Base-by-base conservation (phyloP, 2,113 vertebrate species). In the Chlorodrepanis virens region DNA sequence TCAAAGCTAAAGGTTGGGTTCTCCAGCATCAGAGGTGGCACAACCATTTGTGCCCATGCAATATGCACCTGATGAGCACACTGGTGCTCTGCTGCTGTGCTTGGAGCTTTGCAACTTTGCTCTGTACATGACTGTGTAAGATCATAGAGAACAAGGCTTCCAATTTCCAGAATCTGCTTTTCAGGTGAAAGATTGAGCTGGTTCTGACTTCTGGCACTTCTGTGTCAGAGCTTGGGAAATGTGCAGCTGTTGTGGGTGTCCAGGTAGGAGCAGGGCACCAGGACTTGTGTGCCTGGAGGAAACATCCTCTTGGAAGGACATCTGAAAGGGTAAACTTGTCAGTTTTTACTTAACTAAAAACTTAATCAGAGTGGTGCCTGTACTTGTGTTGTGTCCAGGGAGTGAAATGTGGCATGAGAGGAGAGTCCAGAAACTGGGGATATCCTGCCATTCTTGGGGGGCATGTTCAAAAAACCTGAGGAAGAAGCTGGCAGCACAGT, bases 361-460 rank as follows among this genome's bases (percentile, higher is more conserved):
- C 37, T 25, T 13, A 22, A 24, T 25, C 44, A 54, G 23, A 63
- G 12, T 1, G 1, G 7, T 47, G 52, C 8, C 9, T 0, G 0
- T 19, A 2, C 14, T 14, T 0, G 0, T 74, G 45, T 5, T 25
- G 1, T 47, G 27, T 24, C 16, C 39, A 40, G 47, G 24, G 11
- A 11, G 25, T 71, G 68, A 71, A 84, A 89, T 44, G 31, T 57
- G 56, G 5, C 2, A 1, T 40, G 5, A 56, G 20, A 29, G 6
- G 3, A 69, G 14, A 82, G 28, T 47, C 9, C 8, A 77, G 50
- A 53, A 31, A 35, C 6, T 39, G 45, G 29, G 12, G n/a, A 9
- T 33, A 14, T 35, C 45, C 21, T 23, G 9, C 16, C 4, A 2
- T 33, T 69, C 33, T 59, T 2, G 15, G 21, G 27, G 11, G 7